These are phyloP conservation scores for Brachyalestes nurse DNA, from an alignment of 2,797 vertebrate species.

Conservation along the genomic window DNA sequence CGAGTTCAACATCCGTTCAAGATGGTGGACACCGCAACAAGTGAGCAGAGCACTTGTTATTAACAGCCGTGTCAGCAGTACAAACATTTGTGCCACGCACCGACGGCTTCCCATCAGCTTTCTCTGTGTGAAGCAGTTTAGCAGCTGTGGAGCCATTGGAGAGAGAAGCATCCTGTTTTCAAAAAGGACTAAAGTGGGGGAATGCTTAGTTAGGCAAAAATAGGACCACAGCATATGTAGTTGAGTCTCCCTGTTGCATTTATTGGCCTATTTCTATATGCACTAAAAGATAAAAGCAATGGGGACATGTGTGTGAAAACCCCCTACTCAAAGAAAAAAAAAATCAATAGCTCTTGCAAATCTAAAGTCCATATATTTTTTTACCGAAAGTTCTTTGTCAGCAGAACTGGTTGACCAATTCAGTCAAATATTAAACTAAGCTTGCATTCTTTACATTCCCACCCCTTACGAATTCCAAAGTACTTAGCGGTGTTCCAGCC, in stretches of 20 bases:
- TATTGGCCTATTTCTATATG: neutral
- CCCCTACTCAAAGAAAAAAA: neutral
- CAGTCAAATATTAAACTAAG: conserved; percentile 58
- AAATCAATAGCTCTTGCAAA: neutral
- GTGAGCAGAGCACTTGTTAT: conserved; percentile 44
- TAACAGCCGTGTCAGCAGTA: conserved; percentile 55
- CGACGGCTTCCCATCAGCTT: conserved; percentile 33
- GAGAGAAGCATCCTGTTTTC: conserved; percentile 53
- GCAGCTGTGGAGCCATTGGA: conserved; percentile 55
- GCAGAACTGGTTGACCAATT: neutral
- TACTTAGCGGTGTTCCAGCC: conserved; percentile 21
- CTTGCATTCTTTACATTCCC: conserved; percentile 48
- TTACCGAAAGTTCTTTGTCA: neutral
- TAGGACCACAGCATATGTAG: neutral
- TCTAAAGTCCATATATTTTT: neutral
- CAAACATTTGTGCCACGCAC: conserved; percentile 46
- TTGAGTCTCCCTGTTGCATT: neutral
- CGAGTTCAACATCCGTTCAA: conserved; percentile 42
- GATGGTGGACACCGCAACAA: conserved; percentile 48
- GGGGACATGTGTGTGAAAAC: neutral
- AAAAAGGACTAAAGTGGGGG: conserved; percentile 39
- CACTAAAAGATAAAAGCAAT: neutral
- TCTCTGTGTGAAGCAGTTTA: conserved; percentile 53
- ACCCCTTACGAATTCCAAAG: conserved; percentile 33
- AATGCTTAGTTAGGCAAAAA: conserved; percentile 32